Percentiles rank a stretch among this genome's conserved stretches.
These are phyloP conservation scores for Caenorhabditis wallacei DNA, from an alignment of 2,888 invertebrate species.

Conservation along the genomic window DNA sequence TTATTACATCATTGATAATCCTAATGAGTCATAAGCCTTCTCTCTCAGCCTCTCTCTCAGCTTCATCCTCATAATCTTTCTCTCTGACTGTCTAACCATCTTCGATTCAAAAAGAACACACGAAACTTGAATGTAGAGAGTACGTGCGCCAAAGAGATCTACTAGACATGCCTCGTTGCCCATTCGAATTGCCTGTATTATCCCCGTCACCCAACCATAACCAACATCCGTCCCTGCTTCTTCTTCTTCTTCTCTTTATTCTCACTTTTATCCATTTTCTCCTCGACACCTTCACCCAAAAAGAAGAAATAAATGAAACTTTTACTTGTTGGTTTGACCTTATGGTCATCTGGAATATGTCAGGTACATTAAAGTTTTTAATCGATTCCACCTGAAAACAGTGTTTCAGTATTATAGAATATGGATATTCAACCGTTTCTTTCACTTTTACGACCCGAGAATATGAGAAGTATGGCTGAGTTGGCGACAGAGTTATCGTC, in stretches of 20 bases:
- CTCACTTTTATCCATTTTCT: constrained; percentile 8
- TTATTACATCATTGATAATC: constrained; percentile 1
- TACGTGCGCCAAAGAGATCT: constrained; percentile 11
- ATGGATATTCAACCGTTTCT: constrained; percentile 69
- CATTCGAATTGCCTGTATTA: constrained; percentile 38
- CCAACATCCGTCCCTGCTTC: constrained; percentile 27
- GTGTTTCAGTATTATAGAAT: constrained; percentile 38
- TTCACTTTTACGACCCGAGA: constrained; percentile 68
- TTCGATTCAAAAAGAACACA: neutral
- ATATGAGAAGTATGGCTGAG: constrained; percentile 70
- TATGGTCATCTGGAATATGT: neutral
- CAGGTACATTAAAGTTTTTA: constrained; percentile 12
- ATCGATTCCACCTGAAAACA: neutral
- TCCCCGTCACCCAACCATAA: constrained; percentile 47
- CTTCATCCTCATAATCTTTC: neutral
- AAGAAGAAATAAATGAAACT: constrained; percentile 14
- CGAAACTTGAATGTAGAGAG: constrained; percentile 51
- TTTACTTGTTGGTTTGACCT: constrained; percentile 2
- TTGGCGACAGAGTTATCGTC: constrained; percentile 68
- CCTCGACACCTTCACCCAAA: neutral
- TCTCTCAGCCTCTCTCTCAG: neutral
- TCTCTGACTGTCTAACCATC: too few relatives aligned
- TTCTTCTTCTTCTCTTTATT: neutral
- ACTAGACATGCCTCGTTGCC: constrained; percentile 53
- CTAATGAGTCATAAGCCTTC: constrained; percentile 23